Evolutionary conservation across 2,113 vertebrate genomes (phyloP).

Genomic region (Xenopus borealis): DNA sequence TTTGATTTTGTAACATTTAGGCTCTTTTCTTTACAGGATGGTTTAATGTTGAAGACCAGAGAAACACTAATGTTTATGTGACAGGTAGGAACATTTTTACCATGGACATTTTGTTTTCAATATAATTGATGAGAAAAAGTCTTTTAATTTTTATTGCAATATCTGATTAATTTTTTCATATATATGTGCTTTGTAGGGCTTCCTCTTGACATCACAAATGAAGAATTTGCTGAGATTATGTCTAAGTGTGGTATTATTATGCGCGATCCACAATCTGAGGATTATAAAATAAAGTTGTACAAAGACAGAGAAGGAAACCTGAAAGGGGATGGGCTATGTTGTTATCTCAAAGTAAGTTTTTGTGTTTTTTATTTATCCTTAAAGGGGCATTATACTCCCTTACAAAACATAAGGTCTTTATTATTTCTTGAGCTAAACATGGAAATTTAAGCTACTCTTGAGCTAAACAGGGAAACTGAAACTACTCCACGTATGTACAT

Average conservation of each 20-base stretch:
- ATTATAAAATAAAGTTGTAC: conserved; percentile 94
- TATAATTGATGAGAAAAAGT: too few species aligned
- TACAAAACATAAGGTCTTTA: too few species aligned
- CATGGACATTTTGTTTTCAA: too few species aligned
- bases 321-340: conserved; percentile 95
- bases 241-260: conserved; percentile 93
- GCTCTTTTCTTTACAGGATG: conserved; percentile 69
- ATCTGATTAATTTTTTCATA: too few species aligned
- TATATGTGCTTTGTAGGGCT: conserved; percentile 67
- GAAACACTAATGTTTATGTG: conserved; percentile 95
- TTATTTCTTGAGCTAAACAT: too few species aligned
- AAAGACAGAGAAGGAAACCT: conserved; percentile 91
- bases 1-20: too few species aligned
- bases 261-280: conserved; percentile 86
- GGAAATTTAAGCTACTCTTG: too few species aligned
- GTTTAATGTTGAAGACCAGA: conserved; percentile 89
- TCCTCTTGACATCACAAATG: conserved; percentile 85
- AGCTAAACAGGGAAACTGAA: too few species aligned
- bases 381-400: too few species aligned
- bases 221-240: conserved; percentile 90
- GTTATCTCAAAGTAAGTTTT: conserved; percentile 88
- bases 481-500: too few species aligned
- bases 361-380: too few species aligned
- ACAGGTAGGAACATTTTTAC: conserved; percentile 71
- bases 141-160: too few species aligned